These are phyloP conservation scores for Arctocebus calabarensis DNA, from an alignment of 2,797 vertebrate species.

Conservation along the genomic window DNA sequence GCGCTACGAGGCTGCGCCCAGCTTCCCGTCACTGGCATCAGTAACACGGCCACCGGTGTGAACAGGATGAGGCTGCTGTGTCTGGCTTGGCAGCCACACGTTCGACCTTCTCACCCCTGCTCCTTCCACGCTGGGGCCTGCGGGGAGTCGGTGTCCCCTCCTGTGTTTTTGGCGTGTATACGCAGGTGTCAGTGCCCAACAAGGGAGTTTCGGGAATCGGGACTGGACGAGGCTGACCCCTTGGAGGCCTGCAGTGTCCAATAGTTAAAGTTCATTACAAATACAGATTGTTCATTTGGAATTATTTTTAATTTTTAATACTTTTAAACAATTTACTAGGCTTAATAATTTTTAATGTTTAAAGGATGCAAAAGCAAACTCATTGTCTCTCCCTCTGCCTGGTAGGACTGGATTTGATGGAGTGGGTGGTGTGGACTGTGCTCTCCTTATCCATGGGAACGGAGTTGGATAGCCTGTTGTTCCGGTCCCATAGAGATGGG, in stretches of 20 bases:
- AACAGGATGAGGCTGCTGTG: neutral
- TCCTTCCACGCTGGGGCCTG: neutral
- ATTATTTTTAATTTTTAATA: slow-evolving; percentile 53
- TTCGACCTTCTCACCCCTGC: accelerated
- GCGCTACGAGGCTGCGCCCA: neutral
- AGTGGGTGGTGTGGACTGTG: accelerated
- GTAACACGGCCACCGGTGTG: accelerated
- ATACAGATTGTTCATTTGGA: slow-evolving; percentile 32
- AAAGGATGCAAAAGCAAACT: neutral
- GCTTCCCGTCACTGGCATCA: neutral
- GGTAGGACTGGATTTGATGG: neutral
- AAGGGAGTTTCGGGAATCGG: accelerated
- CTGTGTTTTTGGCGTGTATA: accelerated
- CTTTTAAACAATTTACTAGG: neutral
- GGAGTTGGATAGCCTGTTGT: neutral
- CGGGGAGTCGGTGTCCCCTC: no score
- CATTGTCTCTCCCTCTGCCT: neutral
- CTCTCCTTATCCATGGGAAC: neutral
- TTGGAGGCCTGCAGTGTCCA: neutral
- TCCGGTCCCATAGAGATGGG: neutral
- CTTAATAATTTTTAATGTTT: neutral
- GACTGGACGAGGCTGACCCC: neutral
- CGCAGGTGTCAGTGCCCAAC: neutral
- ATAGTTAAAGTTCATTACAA: neutral
- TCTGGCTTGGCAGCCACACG: neutral